A percentile compares a stretch with the other conserved stretches of the same genome.
phyloP scores from a whole-genome alignment of 2,888 invertebrate species.

The Arctia plantaginis region DNA sequence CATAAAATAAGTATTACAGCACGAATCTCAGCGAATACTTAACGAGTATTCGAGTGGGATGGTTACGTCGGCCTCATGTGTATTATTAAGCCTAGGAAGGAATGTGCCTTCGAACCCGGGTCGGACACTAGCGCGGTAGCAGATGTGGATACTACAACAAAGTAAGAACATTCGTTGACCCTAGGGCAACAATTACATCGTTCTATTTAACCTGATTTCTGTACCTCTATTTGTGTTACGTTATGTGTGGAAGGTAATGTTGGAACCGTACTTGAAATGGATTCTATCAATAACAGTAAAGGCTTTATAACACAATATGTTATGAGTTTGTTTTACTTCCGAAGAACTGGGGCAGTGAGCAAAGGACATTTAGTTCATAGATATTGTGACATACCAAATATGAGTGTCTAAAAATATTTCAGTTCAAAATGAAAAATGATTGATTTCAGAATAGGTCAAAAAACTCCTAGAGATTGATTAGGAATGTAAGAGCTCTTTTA shows the following conservation, averaged over 20 bases:
- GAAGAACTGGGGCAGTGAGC: not conserved
- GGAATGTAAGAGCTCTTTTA: too few species aligned
- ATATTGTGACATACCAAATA: too few species aligned
- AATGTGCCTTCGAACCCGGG: conserved; percentile 77
- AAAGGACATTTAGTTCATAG: not conserved
- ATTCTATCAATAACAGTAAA: conserved; percentile 5
- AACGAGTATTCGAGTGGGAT: conserved; percentile 78
- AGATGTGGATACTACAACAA: conserved; percentile 48
- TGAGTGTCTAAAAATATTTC: too few species aligned
- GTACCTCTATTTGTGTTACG: conserved; percentile 28
- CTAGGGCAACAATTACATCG: conserved; percentile 64
- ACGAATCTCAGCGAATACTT: conserved; percentile 69
- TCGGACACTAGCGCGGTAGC: conserved; percentile 78
- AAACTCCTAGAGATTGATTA: too few species aligned
- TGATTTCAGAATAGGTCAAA: too few species aligned
- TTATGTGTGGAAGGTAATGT: conserved; percentile 12
- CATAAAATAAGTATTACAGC: conserved; percentile 62
- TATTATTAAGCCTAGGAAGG: conserved; percentile 85
- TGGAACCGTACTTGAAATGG: conserved; percentile 10
- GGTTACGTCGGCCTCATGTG: conserved; percentile 79
- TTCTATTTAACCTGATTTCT: conserved; percentile 52
- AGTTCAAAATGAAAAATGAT: too few species aligned
- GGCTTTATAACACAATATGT: not conserved
- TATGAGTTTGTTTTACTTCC: not conserved
- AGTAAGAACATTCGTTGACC: conserved; percentile 60